Evolutionary conservation across 2,797 vertebrate species (phyloP), one percentile per base, ranked within the genome.

Genomic region (Momotus momota): DNA sequence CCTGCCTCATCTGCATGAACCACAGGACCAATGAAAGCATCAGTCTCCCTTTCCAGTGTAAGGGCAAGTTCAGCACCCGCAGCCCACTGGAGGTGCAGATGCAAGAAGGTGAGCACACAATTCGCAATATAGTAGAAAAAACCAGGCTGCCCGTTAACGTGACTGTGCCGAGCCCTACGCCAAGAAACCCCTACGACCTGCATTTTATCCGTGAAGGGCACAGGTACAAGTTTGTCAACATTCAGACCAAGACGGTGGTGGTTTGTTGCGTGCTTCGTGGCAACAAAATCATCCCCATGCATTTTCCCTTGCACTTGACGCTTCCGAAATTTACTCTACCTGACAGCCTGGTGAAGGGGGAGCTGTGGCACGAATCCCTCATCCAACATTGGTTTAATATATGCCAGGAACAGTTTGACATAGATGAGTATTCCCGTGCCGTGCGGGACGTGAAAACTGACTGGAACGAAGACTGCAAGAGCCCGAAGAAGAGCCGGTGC

Each of bases 1-100:
- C 99, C 0, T 99, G 99, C 93, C 98, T 99, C 89, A 99, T 99
- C 88, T 99, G 99, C 97, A 99, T 99, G 99, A 99, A 99, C 96
- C 99, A 99, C 96, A 98, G 99, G 97, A 99, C 99, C 97, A 99
- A 99, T 0, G 99, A 99, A 97, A 99, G 99, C 97, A 98, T 99
- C 96, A 99, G 99, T 97, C 98, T 99, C 78, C 99, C 99, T 2
- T 99, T 99, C 97, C 99, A 99, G 95, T 99, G 99, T 95, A 99
- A 99, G 92, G 99, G 99, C 81, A 97, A 99, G 69, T 99, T 99
- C 95, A 99, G 99, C 97, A 99, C 99, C 12, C 99, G 99, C 43
- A 99, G 99, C 52, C 99, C 99, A 0, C 96, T 99, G 96, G 99
- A 99, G 96, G 98, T 99, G 45, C 99, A 99, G 97, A 99, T 99